These are phyloP conservation scores for Acronicta psi DNA, from an alignment of 2,888 invertebrate species.

Conservation along the genomic window DNA sequence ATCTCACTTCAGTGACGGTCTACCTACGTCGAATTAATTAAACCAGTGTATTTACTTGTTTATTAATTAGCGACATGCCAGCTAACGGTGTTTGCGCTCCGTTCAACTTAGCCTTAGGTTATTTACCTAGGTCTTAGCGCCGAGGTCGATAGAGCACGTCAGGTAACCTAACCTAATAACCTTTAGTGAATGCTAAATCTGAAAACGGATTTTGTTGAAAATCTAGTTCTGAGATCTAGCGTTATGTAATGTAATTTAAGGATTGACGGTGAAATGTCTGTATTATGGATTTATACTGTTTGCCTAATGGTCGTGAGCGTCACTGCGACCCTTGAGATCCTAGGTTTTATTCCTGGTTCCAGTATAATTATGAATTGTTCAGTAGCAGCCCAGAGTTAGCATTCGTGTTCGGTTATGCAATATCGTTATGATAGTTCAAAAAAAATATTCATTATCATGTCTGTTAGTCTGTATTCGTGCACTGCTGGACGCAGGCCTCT, in stretches of 20 bases:
- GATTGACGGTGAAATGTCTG: too few species aligned
- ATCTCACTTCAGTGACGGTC: slow-evolving; percentile 54
- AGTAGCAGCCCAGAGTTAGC: too few species aligned
- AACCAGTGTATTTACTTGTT: slow-evolving; percentile 63
- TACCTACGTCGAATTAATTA: slow-evolving; percentile 72
- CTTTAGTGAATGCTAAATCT: slow-evolving; percentile 15
- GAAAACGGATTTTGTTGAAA: slow-evolving; percentile 1
- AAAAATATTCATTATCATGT: too few species aligned
- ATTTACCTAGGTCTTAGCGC: slow-evolving; percentile 42
- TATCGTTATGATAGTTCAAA: too few species aligned
- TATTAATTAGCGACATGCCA: slow-evolving; percentile 62
- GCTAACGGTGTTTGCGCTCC: slow-evolving; percentile 33
- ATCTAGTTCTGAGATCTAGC: not conserved
- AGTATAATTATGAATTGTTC: too few species aligned
- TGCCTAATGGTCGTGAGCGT: too few species aligned
- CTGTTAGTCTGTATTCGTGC: too few species aligned
- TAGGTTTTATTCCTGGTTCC: too few species aligned
- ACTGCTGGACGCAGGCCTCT: too few species aligned
- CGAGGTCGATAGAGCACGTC: slow-evolving; percentile 39
- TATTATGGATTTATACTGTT: too few species aligned
- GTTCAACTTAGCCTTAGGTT: slow-evolving; percentile 51
- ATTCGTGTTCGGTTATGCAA: too few species aligned
- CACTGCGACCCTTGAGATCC: too few species aligned
- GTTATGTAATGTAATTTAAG: not conserved
- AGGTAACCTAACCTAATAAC: slow-evolving; percentile 26